These are phyloP conservation scores for Philaethria dido DNA, from an alignment of 2,888 invertebrate genomes.

Conservation along the genomic window DNA sequence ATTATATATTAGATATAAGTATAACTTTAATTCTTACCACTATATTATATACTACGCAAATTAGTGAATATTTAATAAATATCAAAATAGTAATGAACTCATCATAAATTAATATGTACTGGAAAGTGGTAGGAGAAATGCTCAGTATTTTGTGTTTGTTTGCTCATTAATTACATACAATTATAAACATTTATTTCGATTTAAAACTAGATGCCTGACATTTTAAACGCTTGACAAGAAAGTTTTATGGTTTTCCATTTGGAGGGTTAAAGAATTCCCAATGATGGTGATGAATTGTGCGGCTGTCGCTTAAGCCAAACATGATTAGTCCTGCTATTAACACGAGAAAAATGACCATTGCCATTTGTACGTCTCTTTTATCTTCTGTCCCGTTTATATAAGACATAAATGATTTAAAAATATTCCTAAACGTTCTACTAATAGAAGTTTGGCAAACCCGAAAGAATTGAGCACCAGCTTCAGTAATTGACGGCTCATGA, in stretches of 20 bases:
- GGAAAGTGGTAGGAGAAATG: conserved; percentile 15
- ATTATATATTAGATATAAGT: neutral
- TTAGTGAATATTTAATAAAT: conserved; percentile 13
- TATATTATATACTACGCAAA: conserved; percentile 4
- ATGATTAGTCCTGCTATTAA: conserved; percentile 91
- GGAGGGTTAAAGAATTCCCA: conserved; percentile 96
- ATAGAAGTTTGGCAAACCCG: conserved; percentile 87
- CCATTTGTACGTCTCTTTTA: conserved; percentile 89
- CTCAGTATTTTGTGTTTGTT: conserved; percentile 2
- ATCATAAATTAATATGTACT: conserved; percentile 3
- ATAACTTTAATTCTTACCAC: neutral
- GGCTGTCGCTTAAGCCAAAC: conserved; percentile 88
- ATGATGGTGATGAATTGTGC: conserved; percentile 91
- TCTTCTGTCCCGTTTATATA: conserved; percentile 86
- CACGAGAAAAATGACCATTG: conserved; percentile 90
- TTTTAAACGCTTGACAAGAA: neutral
- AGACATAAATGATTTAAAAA: conserved; percentile 86
- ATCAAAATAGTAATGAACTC: neutral
- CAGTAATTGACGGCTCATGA: conserved; percentile 87
- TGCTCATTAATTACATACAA: neutral
- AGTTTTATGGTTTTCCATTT: conserved; percentile 76
- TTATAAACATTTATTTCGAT: neutral
- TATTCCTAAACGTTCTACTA: conserved; percentile 86
- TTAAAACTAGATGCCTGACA: neutral
- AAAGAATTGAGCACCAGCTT: conserved; percentile 88